These are phyloP conservation scores for Chirona hameri DNA, from an alignment of 2,888 invertebrate genomes.

Conservation along the genomic window DNA sequence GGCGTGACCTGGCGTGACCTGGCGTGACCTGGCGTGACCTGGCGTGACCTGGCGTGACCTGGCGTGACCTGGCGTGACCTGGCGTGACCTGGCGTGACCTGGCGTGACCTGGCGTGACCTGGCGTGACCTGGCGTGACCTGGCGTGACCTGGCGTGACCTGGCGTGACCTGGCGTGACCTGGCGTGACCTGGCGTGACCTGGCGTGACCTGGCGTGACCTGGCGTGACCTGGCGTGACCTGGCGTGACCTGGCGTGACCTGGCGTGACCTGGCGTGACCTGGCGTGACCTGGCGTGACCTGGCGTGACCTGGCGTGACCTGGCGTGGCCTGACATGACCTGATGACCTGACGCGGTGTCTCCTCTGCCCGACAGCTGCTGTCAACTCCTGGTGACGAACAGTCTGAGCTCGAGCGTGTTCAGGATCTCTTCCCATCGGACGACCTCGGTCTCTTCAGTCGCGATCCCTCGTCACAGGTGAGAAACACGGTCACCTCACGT, in stretches of 20 bases:
- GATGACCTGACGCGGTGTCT: too few species aligned
- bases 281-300: too few species aligned
- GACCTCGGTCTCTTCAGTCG: slow-evolving; percentile 72
- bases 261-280: background rate
- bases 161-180: too few species aligned
- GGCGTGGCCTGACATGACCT: too few species aligned
- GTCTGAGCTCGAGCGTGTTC: slow-evolving; percentile 74
- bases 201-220: background rate
- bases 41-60: too few species aligned
- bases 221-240: too few species aligned
- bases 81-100: background rate
- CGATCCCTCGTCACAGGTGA: slow-evolving; percentile 1
- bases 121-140: too few species aligned
- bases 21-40: background rate
- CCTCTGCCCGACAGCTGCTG: slow-evolving; percentile 50
- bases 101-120: too few species aligned
- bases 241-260: too few species aligned
- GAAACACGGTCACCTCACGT: background rate
- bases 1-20: too few species aligned
- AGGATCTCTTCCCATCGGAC: slow-evolving; percentile 79
- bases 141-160: background rate
- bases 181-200: too few species aligned
- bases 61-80: too few species aligned
- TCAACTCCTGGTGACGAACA: slow-evolving; percentile 64
- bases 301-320: background rate